Evolutionary conservation across 1,140 invertebrate genomes (phyloP), one percentile per base, ranked within the genome.

Genomic region (Adelges cooleyi): DNA sequence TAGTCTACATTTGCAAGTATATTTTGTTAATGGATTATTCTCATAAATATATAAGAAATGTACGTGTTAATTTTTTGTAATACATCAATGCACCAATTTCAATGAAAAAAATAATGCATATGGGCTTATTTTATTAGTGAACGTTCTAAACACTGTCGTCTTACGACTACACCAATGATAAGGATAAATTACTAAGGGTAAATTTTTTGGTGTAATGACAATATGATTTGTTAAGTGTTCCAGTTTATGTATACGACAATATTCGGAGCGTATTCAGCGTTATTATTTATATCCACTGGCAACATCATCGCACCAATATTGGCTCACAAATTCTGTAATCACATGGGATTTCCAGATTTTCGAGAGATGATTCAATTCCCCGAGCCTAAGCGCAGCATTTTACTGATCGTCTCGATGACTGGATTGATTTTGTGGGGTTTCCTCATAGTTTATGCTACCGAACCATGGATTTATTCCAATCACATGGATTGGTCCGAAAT

Each of bases 301-400:
- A 92, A 96, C 74, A 82, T 95, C 71, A 77, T 86, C 17, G 89
- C 92, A 10, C 87, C 90, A n/a, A 83, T 95, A 68, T 73, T 92
- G 11, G 91, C 85, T 6, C 94, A 96, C 74, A 86, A 90, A 2
- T 95, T 96, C 74, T 97, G 93, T 75, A 96, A 97, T 77, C 87
- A 92, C 73, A 95, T 97, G 89, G 94, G 93, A 23, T 87, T 96
- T 71, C 93, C 93, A 0, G 89, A 95, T 73, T 80, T 96, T 68
- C 78, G 79, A 3, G 90, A 92, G 73, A 78, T 95, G 3, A 73
- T 81, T 44, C 80, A 81, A 20, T 86, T 86, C 71, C 79, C 83
- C 59, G 76, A 82, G 25, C 78, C 80, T 6, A 70, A 80, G 18
- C 81, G 88, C 69, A 79, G 81, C 65, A 75, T 82, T 11, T 74